Percentiles rank a stretch among this genome's conserved stretches.
These are phyloP conservation scores for Nothoprocta pentlandii DNA, from an alignment of 2,113 vertebrate species.

Conservation along the genomic window DNA sequence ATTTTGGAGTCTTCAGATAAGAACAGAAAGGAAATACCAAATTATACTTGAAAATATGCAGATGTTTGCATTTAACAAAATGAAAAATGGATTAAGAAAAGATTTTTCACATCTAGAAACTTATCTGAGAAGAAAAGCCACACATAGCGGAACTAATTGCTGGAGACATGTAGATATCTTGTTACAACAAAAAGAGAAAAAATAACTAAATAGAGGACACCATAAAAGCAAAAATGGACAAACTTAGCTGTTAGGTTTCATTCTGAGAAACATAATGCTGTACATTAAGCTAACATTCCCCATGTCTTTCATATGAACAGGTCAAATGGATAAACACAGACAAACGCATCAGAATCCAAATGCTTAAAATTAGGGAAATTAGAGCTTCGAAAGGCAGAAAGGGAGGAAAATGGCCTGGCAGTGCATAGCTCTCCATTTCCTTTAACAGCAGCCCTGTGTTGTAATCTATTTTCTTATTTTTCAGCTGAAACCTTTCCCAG, in stretches of 20 bases:
- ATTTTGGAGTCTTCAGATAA: neutral
- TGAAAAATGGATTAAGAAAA: neutral
- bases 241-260: neutral
- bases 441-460: neutral
- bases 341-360: neutral
- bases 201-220: neutral
- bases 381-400: neutral
- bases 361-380: neutral
- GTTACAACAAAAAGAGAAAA: neutral
- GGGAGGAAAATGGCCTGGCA: neutral
- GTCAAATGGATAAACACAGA: neutral
- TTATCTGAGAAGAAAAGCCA: neutral
- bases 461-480: neutral
- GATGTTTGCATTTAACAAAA: neutral
- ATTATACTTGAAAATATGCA: neutral
- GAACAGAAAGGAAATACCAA: neutral
- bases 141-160: neutral
- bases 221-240: neutral
- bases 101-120: accelerated
- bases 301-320: neutral
- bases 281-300: neutral
- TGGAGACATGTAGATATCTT: neutral
- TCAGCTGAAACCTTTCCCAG: neutral
- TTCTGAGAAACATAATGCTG: neutral
- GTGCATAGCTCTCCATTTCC: neutral